Evolutionary conservation across 2,888 invertebrate species (phyloP).

Genomic region (Nymphalis c-album): DNA sequence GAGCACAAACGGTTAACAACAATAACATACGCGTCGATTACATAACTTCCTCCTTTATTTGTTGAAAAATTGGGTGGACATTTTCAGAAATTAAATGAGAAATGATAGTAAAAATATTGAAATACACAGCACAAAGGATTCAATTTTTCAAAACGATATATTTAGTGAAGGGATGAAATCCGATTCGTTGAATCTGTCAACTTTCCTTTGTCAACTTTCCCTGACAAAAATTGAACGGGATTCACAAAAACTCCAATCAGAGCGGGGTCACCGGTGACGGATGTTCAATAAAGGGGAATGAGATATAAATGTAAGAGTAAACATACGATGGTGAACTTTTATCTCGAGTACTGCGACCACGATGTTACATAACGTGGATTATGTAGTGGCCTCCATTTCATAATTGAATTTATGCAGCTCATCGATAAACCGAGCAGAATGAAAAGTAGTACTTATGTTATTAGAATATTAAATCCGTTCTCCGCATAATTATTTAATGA

Average conservation of each 20-base stretch:
- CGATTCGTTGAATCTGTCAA: conserved; percentile 6
- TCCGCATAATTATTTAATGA: background rate
- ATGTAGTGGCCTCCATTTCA: background rate
- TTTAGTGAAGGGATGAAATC: background rate
- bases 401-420: conserved; percentile 11
- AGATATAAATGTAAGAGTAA: conserved; percentile 57
- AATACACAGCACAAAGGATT: too few relatives aligned
- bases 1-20: too few relatives aligned
- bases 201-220: background rate
- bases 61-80: too few relatives aligned
- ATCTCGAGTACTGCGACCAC: conserved; percentile 12
- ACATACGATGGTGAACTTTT: conserved; percentile 37
- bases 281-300: conserved; percentile 50
- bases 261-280: conserved; percentile 40
- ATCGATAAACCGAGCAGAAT: conserved; percentile 6
- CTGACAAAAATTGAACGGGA: conserved; percentile 3
- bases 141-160: too few relatives aligned
- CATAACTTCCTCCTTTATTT: too few relatives aligned
- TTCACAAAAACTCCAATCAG: conserved; percentile 47
- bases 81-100: too few relatives aligned
- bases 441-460: background rate
- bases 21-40: too few relatives aligned
- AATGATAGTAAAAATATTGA: too few relatives aligned
- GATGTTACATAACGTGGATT: background rate
- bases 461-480: background rate